Conservation (phyloP, 2,797 vertebrate species). For the Podarcis lilfordi region DNA sequence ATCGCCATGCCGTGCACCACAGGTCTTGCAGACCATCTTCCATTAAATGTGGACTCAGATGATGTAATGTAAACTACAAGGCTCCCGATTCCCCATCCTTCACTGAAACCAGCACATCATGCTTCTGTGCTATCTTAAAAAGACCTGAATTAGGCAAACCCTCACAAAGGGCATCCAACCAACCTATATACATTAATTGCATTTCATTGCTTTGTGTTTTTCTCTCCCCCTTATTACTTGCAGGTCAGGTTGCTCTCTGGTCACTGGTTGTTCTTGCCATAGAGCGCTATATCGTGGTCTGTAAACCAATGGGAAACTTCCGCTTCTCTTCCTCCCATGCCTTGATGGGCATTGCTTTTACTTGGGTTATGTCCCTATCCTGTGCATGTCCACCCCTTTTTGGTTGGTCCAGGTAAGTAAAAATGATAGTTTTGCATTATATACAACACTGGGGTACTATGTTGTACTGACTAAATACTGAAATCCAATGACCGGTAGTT, state of each 20-base stretch:
- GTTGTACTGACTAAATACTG: background rate
- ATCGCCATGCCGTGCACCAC: background rate
- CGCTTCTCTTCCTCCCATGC: constrained; percentile 78
- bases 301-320: constrained; percentile 88
- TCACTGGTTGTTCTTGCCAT: constrained; percentile 69
- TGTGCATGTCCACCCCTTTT: constrained; percentile 80
- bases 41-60: background rate
- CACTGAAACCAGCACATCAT: accelerated
- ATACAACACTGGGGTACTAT: background rate
- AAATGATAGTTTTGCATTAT: background rate
- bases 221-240: accelerated
- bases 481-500: background rate
- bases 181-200: accelerated
- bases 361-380: constrained; percentile 81
- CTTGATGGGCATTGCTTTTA: constrained; percentile 76
- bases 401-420: constrained; percentile 82
- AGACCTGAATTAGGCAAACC: background rate
- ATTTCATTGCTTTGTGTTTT: constrained; percentile 3
- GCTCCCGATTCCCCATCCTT: background rate
- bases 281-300: constrained; percentile 79
- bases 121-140: background rate
- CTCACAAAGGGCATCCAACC: background rate
- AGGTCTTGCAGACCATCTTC: background rate
- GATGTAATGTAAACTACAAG: background rate
- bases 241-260: constrained; percentile 70